phyloP scores from a whole-genome alignment of 2,888 invertebrate species.

The Cerastoderma edule region DNA sequence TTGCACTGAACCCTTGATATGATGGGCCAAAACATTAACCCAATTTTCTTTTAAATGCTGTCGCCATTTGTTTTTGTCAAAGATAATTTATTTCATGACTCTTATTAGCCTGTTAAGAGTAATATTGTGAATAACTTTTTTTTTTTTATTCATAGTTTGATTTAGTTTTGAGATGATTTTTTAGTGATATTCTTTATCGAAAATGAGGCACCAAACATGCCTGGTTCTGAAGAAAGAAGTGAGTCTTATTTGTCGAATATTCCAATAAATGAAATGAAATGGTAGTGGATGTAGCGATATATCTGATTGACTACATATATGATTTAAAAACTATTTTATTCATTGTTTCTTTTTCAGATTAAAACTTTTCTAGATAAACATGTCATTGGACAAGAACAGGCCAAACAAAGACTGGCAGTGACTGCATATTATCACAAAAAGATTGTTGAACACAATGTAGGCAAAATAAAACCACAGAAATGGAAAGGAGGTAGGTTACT shows the following conservation, averaged over 20 bases:
- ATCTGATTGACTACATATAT: background rate
- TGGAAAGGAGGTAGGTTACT: conserved; percentile 16
- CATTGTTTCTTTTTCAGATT: conserved; percentile 86
- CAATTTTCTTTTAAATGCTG: too few relatives aligned
- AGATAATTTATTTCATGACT: too few relatives aligned
- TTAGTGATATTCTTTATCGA: background rate
- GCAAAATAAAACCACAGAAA: conserved; percentile 11
- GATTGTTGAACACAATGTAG: conserved; percentile 94
- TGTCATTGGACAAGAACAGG: conserved; percentile 98
- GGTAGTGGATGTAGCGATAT: too few relatives aligned
- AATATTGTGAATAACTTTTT: too few relatives aligned
- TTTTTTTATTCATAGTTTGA: too few relatives aligned
- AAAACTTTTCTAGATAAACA: conserved; percentile 98
- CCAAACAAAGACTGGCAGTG: conserved; percentile 98
- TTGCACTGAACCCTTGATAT: background rate
- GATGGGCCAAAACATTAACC: background rate
- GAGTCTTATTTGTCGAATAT: background rate
- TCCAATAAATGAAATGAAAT: too few relatives aligned
- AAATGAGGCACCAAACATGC: background rate
- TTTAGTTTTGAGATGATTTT: background rate
- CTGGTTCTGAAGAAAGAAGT: background rate
- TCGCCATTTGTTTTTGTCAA: too few relatives aligned
- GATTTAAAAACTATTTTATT: background rate
- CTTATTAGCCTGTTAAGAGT: too few relatives aligned
- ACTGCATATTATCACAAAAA: conserved; percentile 99